Conservation (phyloP, 1,140 invertebrate species). For the Drosophila yakuba region DNA sequence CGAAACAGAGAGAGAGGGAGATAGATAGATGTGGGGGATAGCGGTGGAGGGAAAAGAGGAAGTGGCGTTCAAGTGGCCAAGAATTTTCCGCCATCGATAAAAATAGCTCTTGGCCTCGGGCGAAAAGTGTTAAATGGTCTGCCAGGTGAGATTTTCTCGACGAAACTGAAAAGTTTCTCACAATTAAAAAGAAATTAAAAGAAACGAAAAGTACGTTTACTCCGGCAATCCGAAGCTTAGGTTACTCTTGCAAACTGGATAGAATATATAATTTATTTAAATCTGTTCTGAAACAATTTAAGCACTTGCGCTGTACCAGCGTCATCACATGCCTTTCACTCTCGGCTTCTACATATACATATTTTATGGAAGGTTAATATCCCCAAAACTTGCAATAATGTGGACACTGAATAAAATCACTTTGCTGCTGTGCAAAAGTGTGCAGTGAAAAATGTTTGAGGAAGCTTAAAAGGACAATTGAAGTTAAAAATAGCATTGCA, state of each 20-base stretch:
- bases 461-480: not conserved
- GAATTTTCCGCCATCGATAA: slow-evolving; percentile 38
- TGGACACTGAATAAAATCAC: not conserved
- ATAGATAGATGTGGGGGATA: too few relatives aligned
- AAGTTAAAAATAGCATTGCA: not conserved
- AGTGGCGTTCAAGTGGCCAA: slow-evolving; percentile 18
- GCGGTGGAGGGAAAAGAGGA: not conserved
- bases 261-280: slow-evolving; percentile 1
- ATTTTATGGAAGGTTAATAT: too few relatives aligned
- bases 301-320: not conserved
- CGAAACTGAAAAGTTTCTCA: slow-evolving; percentile 24
- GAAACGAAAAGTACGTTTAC: slow-evolving; percentile 5
- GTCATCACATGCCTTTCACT: too few relatives aligned
- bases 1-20: slow-evolving; percentile 3
- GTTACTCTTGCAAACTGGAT: slow-evolving; percentile 22
- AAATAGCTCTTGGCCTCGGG: slow-evolving; percentile 39
- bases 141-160: slow-evolving; percentile 34
- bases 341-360: not conserved
- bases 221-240: slow-evolving; percentile 28
- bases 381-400: too few relatives aligned
- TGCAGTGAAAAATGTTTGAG: not conserved
- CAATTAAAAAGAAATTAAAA: slow-evolving; percentile 33
- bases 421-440: not conserved
- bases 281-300: too few relatives aligned
- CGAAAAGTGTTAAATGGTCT: slow-evolving; percentile 45